These are phyloP conservation scores for Scopus umbretta DNA, from an alignment of 2,113 vertebrate genomes.

Conservation along the genomic window DNA sequence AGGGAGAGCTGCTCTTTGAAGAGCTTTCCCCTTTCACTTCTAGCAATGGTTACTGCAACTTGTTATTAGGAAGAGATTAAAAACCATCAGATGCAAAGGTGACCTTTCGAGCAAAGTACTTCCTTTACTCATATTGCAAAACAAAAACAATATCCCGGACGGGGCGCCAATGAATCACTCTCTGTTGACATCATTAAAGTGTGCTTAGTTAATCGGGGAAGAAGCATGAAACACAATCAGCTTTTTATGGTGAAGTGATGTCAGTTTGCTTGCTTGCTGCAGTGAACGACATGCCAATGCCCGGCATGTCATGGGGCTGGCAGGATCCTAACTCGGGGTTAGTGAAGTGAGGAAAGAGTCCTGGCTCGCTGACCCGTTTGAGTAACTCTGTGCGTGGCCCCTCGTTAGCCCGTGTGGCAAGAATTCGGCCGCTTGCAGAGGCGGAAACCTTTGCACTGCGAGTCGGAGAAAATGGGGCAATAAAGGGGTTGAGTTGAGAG, in stretches of 20 bases:
- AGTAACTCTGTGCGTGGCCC: background rate
- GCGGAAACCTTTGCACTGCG: constrained; percentile 43
- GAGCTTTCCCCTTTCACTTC: background rate
- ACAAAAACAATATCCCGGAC: constrained; percentile 9
- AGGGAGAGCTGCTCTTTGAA: background rate
- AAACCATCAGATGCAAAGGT: constrained; percentile 29
- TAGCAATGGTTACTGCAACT: background rate
- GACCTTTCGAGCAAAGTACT: constrained; percentile 32
- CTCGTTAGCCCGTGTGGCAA: background rate
- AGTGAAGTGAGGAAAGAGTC: background rate
- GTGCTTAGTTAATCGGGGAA: background rate
- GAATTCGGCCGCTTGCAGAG: background rate
- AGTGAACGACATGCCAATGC: background rate
- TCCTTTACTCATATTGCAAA: constrained; percentile 48
- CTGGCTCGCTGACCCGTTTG: background rate
- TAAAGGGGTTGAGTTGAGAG: background rate
- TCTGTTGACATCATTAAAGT: constrained; percentile 39
- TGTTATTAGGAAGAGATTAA: background rate
- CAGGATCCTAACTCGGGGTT: background rate
- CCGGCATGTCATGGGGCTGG: background rate
- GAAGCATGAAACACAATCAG: constrained; percentile 13
- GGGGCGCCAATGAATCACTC: constrained; percentile 32
- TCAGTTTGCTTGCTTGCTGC: background rate
- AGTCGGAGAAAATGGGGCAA: background rate
- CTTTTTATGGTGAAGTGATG: background rate